These are phyloP conservation scores for Scartelaos histophorus DNA, from an alignment of 2,113 vertebrate species.

Conservation along the genomic window DNA sequence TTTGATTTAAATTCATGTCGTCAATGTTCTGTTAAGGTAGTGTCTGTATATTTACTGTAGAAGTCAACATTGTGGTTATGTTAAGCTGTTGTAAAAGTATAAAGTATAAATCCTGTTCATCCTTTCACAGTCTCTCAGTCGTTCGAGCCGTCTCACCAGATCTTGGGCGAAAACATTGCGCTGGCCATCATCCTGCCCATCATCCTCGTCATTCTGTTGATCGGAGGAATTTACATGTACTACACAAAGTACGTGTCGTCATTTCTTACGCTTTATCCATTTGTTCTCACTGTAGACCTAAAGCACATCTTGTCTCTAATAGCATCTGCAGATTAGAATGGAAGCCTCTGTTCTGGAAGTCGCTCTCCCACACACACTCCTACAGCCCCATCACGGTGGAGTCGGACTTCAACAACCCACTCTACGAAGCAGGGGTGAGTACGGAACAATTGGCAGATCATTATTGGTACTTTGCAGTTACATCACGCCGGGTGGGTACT, in stretches of 20 bases:
- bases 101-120: not conserved
- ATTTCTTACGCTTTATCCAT: not conserved
- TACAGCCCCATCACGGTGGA: conserved; percentile 93
- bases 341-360: conserved; percentile 89
- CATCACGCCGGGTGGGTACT: too few species aligned
- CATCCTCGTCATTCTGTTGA: conserved; percentile 88
- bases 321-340: conserved; percentile 85
- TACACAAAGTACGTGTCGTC: conserved; percentile 86
- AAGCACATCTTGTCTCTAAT: conserved; percentile 20
- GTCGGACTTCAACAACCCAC: conserved; percentile 91
- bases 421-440: conserved; percentile 92
- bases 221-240: conserved; percentile 91
- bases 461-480: too few species aligned
- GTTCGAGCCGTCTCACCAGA: conserved; percentile 85
- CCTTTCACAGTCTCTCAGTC: conserved; percentile 83
- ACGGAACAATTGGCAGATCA: not conserved
- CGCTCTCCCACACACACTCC: conserved; percentile 88
- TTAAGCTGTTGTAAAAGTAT: not conserved
- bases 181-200: conserved; percentile 90
- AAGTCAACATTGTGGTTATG: too few species aligned
- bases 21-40: too few species aligned
- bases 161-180: conserved; percentile 89
- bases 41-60: too few species aligned
- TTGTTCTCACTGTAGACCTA: not conserved
- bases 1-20: too few species aligned